A percentile compares a stretch with the other conserved stretches of the same genome.
Conservation (phyloP, 2,797 vertebrate genomes). For the Onychomys torridus region DNA sequence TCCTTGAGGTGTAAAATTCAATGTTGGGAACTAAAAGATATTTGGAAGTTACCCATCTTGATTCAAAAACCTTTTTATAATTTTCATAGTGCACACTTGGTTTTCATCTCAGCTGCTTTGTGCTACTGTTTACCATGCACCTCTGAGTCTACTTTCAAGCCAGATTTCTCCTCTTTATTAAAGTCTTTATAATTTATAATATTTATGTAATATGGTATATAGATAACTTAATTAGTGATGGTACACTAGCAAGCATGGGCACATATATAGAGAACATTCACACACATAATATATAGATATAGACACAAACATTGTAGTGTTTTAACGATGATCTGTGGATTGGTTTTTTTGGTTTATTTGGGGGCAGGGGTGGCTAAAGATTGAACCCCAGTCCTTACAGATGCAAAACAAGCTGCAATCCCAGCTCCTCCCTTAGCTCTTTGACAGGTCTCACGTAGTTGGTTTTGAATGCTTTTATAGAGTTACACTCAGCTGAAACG, state of each 20-base stretch:
- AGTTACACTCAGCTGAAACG: not conserved
- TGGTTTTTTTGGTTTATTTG: not conserved
- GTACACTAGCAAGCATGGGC: not conserved
- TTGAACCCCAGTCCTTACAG: not conserved
- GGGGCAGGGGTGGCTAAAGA: not conserved
- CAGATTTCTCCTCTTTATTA: not conserved
- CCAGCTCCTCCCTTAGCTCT: not conserved
- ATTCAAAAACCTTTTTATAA: conserved; percentile 1
- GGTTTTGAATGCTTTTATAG: not conserved
- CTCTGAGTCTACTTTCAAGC: not conserved
- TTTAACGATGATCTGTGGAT: not conserved
- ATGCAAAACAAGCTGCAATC: not conserved
- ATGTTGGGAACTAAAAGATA: not conserved
- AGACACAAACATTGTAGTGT: not conserved
- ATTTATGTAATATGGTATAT: not conserved
- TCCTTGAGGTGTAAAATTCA: not conserved
- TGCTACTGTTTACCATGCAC: not conserved
- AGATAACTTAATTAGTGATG: not conserved
- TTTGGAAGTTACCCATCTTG: not conserved
- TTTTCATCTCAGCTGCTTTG: not conserved
- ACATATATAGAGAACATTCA: too few relatives aligned
- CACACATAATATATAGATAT: not conserved
- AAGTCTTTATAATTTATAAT: not conserved
- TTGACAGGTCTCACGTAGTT: not conserved
- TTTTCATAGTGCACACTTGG: not conserved